Evolutionary conservation across 1,140 invertebrate species (phyloP), one percentile per base, ranked within the genome.

Genomic region (Antheraea pernyi): DNA sequence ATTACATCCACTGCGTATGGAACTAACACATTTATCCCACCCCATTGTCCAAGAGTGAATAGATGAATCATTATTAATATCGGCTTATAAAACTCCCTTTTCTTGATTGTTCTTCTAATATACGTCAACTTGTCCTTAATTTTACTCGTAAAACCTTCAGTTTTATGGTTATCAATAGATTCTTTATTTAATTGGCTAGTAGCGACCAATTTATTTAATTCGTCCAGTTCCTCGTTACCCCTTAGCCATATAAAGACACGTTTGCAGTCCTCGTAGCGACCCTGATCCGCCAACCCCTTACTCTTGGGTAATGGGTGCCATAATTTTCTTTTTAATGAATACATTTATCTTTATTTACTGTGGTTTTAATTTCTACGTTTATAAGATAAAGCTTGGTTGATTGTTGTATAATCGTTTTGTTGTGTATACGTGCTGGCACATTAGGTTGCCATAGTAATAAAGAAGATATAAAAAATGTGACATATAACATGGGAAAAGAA

Each of bases 1-100:
- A 86, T 79, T 0, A 86, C 77, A 30, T 86, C 79, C 9, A 74
- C 59, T 0, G 80, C 82, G 60, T 83, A 86, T 9, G 83, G 73
- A 0, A 81, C 74, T 18, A 86, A 42, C 9, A 84, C 77, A 30
- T 83, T 82, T 9, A 77, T 79, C 13, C 82, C 85, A 37, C 78
- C 77, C 80, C 80, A 84, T 59, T 83, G 78, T 0, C 80, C 76
- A 9, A 85, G 18, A 8, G 77, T 80, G 60, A 82, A 84, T 58
- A 84, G 76, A 67, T 83, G 77, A 58, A 81, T 75, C 83, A 87
- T 85, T 3, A 87, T 80, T 18, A 85, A 82, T 19, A 87, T 82
- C 19, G 85, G 85, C 58, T 82, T 84, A 58, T 82, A 82, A 65
- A 87, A 87, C 48, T 84, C 83, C 39, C 76, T 83, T 70, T 83